Evolutionary conservation across 1,140 invertebrate genomes (phyloP), one percentile per base, ranked within the genome.

Genomic region (Cydia pomonella): DNA sequence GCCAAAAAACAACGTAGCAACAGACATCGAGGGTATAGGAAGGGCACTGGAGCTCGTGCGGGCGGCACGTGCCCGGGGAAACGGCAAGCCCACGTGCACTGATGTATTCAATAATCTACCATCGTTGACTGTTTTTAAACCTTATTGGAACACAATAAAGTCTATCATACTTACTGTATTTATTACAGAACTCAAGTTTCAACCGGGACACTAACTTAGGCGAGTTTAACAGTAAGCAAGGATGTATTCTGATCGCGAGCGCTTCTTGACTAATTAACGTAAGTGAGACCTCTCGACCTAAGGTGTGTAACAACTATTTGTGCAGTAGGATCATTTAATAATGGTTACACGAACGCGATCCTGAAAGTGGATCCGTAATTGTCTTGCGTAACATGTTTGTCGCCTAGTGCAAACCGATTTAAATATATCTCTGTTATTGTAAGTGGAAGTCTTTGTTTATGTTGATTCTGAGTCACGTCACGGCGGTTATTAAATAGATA

Each of bases 371-470:
- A 53, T 18, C 5, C 7, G n/a, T 59, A 10, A 59, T 23, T 23
- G 9, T 12, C 21, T 59, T 59, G 53, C 53, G 3, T 21, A 59
- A 59, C 53, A 59, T 59, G 21, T 59, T 59, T 59, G 53, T 53
- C 53, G 21, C 53, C 9, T n/a, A 59, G 53, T 59, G 53, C 53
- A 23, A 59, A 59, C 21, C 6, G 21, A 59, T 59, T 59, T 23
- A 10, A 59, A 23, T 23, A 59, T 59, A 59, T 59, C 18, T 59
- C 7, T 59, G 53, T 59, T 59, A 23, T 59, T 59, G 53, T 23
- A n/a, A 59, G 18, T 59, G 10, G 21, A 59, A 59, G 53, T 23
- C 7, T 59, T 59, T 59, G 53, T 59, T 59, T 59, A 59, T n/a
- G 21, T 59, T 23, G 50, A n/a, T 53, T 16, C 53, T 23, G 16